These are phyloP conservation scores for Siniperca obscura DNA, from an alignment of 2,797 vertebrate genomes.

Conservation along the genomic window DNA sequence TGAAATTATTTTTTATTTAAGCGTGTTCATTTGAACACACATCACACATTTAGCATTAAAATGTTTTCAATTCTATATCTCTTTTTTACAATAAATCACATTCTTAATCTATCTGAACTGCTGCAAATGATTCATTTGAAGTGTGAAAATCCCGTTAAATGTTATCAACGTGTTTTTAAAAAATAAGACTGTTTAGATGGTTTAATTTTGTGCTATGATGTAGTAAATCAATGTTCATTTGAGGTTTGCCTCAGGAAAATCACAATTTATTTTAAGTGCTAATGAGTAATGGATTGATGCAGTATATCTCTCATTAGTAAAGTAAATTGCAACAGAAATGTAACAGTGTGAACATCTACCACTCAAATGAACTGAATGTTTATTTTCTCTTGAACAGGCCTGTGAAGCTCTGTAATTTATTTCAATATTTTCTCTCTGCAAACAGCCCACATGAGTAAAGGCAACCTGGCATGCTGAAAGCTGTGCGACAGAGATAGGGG, in stretches of 20 bases:
- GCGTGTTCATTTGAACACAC: background rate
- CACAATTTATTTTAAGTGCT: background rate
- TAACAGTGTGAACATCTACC: conserved; percentile 2
- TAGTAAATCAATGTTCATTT: conserved; percentile 32
- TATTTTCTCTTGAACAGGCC: conserved; percentile 24
- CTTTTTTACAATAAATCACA: background rate
- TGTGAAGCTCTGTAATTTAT: conserved; percentile 20
- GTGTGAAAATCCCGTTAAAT: background rate
- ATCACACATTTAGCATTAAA: background rate
- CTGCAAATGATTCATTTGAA: background rate
- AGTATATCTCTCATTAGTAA: background rate
- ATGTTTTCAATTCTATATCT: background rate
- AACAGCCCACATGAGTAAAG: conserved; percentile 50
- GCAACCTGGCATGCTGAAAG: conserved; percentile 46
- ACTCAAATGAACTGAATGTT: conserved; percentile 19
- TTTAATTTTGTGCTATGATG: conserved; percentile 1
- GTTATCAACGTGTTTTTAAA: background rate
- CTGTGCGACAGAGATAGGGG: conserved; percentile 67
- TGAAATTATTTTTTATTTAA: background rate
- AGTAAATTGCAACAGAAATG: conserved; percentile 2
- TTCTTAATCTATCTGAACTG: background rate
- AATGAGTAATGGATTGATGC: conserved; percentile 23
- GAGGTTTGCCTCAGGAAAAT: conserved; percentile 12
- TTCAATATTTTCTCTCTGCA: conserved; percentile 61
- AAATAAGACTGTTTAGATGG: background rate